A percentile compares a stretch with the other conserved stretches of the same genome.
Conservation (phyloP, 2,113 vertebrate genomes). For the Planiliza haematocheilus region DNA sequence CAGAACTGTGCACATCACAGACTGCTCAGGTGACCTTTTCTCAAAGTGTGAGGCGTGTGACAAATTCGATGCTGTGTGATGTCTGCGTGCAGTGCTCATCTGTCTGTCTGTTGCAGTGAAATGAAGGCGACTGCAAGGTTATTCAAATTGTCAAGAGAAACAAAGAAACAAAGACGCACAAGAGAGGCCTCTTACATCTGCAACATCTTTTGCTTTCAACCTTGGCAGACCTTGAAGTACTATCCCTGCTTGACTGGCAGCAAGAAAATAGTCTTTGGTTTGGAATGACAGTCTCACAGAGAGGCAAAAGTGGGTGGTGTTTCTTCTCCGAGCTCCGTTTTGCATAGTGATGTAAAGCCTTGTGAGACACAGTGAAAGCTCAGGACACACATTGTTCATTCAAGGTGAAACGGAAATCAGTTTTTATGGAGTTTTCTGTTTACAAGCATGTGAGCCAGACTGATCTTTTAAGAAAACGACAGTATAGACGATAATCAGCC, state of each 20-base stretch:
- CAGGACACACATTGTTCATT: slow-evolving; percentile 28
- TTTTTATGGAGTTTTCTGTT: slow-evolving; percentile 6
- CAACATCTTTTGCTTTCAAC: slow-evolving; percentile 60
- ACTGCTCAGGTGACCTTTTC: slow-evolving; percentile 59
- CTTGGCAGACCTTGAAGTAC: slow-evolving; percentile 68
- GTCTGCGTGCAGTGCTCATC: slow-evolving; percentile 9
- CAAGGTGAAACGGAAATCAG: slow-evolving; percentile 10
- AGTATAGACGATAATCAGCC: background rate
- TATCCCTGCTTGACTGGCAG: slow-evolving; percentile 63
- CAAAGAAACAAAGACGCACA: slow-evolving; percentile 40
- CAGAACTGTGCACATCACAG: slow-evolving; percentile 45
- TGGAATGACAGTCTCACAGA: slow-evolving; percentile 47
- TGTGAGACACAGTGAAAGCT: slow-evolving; percentile 23
- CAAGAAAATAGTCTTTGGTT: slow-evolving; percentile 64
- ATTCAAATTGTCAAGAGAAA: slow-evolving; percentile 30
- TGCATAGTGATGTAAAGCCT: slow-evolving; percentile 21
- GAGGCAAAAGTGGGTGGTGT: slow-evolving; percentile 50
- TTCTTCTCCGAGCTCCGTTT: slow-evolving; percentile 7
- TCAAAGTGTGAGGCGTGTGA: slow-evolving; percentile 37
- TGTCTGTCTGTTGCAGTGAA: slow-evolving; percentile 38
- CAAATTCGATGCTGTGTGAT: slow-evolving; percentile 42
- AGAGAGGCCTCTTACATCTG: slow-evolving; percentile 35
- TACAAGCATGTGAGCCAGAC: slow-evolving; percentile 20
- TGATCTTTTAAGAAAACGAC: background rate
- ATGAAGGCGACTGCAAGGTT: slow-evolving; percentile 66